phyloP scores from a whole-genome alignment of 2,113 vertebrate species.

The Sigmodon hispidus region DNA sequence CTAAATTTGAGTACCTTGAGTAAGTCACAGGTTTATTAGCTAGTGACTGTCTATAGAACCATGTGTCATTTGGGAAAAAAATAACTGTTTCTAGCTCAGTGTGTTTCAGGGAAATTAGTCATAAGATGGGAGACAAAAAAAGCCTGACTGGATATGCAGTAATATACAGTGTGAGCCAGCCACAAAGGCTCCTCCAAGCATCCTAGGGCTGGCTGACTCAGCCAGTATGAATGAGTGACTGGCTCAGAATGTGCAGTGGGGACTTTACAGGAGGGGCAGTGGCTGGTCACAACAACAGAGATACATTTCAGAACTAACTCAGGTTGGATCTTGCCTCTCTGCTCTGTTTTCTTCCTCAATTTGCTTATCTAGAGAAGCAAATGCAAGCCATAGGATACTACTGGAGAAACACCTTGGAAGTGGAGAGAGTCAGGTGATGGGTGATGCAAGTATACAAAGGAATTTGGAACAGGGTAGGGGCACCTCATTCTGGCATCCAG shows the following conservation, averaged over 20 bases:
- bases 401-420: background rate
- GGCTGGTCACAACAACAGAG: background rate
- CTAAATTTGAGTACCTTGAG: background rate
- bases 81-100: background rate
- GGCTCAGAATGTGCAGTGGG: background rate
- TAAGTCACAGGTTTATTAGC: slow-evolving; percentile 1
- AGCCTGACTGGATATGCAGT: background rate
- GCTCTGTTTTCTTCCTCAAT: background rate
- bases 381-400: background rate
- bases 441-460: too few species aligned
- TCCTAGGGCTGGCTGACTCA: background rate
- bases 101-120: background rate
- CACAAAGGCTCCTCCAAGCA: background rate
- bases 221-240: background rate
- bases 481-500: too few species aligned
- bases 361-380: background rate
- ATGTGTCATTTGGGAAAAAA: background rate
- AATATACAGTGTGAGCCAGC: background rate
- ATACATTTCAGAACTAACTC: accelerated
- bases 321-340: background rate
- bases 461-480: background rate
- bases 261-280: background rate
- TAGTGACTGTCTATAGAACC: background rate
- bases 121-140: background rate
- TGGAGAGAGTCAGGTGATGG: background rate